Percentiles rank a stretch among this genome's conserved stretches.
Conservation (phyloP, 2,888 invertebrate genomes). For the Xylota sylvarum region DNA sequence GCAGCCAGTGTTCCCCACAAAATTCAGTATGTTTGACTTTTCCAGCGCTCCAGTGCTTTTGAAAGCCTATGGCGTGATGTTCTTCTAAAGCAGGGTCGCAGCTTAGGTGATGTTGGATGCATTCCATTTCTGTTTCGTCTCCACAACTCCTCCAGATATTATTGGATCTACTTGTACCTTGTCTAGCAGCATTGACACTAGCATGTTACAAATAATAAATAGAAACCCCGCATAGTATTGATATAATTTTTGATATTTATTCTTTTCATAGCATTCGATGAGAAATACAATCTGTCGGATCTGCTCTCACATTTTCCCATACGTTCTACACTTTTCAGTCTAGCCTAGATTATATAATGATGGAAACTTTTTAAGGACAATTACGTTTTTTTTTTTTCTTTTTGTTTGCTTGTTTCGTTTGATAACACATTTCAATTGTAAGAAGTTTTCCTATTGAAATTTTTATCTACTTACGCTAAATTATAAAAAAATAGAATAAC, state of each 20-base stretch:
- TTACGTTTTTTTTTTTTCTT: not conserved
- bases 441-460: not conserved
- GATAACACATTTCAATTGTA: conserved; percentile 17
- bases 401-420: not conserved
- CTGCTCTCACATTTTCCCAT: not conserved
- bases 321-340: conserved; percentile 15
- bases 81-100: too few relatives aligned
- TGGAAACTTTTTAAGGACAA: not conserved
- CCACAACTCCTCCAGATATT: too few relatives aligned
- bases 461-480: conserved; percentile 26
- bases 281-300: conserved; percentile 1
- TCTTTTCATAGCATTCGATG: conserved; percentile 23
- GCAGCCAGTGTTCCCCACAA: too few relatives aligned
- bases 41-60: too few relatives aligned
- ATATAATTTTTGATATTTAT: conserved; percentile 31
- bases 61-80: too few relatives aligned
- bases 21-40: too few relatives aligned
- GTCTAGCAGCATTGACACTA: too few relatives aligned
- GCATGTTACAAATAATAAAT: not conserved
- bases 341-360: not conserved
- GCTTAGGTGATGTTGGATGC: too few relatives aligned
- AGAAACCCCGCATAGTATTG: not conserved
- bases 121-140: too few relatives aligned
- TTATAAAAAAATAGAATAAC: conserved; percentile 1
- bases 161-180: too few relatives aligned